Conservation (phyloP, 2,888 invertebrate genomes). For the Pogonocherus hispidulus region DNA sequence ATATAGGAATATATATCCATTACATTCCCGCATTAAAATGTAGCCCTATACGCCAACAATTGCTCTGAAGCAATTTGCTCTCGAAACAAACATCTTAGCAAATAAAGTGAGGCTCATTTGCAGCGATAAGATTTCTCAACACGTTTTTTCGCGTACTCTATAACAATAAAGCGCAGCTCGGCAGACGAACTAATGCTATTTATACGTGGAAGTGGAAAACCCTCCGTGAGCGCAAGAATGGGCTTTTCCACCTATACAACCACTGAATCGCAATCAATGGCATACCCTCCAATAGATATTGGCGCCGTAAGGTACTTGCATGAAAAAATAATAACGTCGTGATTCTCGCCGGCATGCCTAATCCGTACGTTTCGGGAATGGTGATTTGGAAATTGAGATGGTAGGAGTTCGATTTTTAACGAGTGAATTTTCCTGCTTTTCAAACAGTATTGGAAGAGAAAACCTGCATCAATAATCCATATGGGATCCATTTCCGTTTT, state of each 20-base stretch:
- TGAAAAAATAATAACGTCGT: conserved; percentile 29
- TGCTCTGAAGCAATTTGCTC: not conserved
- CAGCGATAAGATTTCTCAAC: conserved; percentile 36
- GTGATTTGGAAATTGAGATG: not conserved
- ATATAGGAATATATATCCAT: too few species aligned
- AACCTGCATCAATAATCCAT: too few species aligned
- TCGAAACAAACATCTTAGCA: conserved; percentile 24
- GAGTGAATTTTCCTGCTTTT: too few species aligned
- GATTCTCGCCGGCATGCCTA: conserved; percentile 13
- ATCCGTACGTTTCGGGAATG: not conserved
- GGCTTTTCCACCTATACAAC: conserved; percentile 7
- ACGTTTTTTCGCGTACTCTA: conserved; percentile 44
- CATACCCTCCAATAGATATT: conserved; percentile 9
- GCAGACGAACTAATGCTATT: conserved; percentile 33
- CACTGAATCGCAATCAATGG: conserved; percentile 21
- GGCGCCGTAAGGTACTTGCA: conserved; percentile 14
- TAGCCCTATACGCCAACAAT: not conserved
- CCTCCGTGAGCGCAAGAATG: conserved; percentile 25
- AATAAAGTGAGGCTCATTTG: conserved; percentile 32
- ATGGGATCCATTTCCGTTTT: not conserved
- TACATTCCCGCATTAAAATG: too few species aligned
- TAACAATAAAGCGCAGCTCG: conserved; percentile 38
- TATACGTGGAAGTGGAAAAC: conserved; percentile 27
- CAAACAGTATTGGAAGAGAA: too few species aligned
- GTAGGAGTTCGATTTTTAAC: not conserved